Evolutionary conservation across 2,888 invertebrate genomes (phyloP).

Genomic region (Diabrotica balteata): DNA sequence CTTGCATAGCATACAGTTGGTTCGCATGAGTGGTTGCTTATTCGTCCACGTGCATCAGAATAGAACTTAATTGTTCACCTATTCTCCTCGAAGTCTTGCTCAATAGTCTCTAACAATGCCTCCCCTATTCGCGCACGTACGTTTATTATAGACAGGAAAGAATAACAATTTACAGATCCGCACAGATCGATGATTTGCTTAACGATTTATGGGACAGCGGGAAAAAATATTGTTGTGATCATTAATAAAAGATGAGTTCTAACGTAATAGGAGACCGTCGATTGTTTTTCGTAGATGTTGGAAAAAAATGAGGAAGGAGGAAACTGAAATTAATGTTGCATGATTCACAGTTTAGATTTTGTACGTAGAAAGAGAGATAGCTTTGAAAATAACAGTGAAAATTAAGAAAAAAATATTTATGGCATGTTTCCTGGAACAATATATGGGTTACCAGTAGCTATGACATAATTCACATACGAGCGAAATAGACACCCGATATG

Average conservation of each 20-base stretch:
- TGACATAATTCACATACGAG: too few relatives aligned
- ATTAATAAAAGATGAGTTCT: conserved; percentile 39
- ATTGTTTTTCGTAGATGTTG: conserved; percentile 24
- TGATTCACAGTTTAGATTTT: conserved; percentile 24
- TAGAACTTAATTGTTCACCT: conserved; percentile 52
- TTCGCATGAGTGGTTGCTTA: conserved; percentile 46
- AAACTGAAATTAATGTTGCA: conserved; percentile 28
- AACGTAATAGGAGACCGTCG: conserved; percentile 28
- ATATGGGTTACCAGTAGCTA: neutral
- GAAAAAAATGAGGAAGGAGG: conserved; percentile 23
- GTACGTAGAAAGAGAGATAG: conserved; percentile 12
- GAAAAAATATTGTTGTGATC: conserved; percentile 35
- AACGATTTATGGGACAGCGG: conserved; percentile 39
- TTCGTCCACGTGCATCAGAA: conserved; percentile 50
- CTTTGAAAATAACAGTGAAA: conserved; percentile 1
- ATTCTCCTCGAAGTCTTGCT: conserved; percentile 44
- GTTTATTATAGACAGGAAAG: conserved; percentile 45
- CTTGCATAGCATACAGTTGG: conserved; percentile 29
- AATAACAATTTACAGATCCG: conserved; percentile 47
- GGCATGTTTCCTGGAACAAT: neutral
- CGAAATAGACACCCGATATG: too few relatives aligned
- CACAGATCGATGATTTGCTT: conserved; percentile 42
- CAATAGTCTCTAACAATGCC: conserved; percentile 42
- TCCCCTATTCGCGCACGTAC: conserved; percentile 32
- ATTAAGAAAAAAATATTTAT: conserved; percentile 21